These are phyloP conservation scores for Drosophila sordidapex DNA, from an alignment of 2,888 invertebrate species.

Conservation along the genomic window DNA sequence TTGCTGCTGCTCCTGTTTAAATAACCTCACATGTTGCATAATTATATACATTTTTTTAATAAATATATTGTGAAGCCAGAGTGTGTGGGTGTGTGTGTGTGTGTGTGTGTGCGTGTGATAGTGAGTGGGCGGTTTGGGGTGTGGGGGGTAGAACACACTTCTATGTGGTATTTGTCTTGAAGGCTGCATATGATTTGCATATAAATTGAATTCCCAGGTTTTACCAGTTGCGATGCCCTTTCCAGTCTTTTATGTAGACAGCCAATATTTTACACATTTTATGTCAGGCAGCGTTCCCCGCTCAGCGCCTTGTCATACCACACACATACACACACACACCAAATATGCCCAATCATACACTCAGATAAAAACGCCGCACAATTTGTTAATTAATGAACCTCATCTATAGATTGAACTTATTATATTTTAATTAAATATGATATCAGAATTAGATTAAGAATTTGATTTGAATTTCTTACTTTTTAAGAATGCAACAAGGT, in stretches of 20 bases:
- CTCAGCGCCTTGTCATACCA: conserved; percentile 35
- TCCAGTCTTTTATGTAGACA: conserved; percentile 42
- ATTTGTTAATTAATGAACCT: neutral
- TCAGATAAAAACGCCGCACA: neutral
- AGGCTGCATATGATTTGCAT: conserved; percentile 78
- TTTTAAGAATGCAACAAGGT: neutral
- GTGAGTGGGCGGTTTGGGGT: neutral
- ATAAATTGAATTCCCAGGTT: conserved; percentile 76
- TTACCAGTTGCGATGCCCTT: conserved; percentile 25
- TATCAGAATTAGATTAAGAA: neutral
- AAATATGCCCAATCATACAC: conserved; percentile 9
- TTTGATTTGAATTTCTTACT: neutral
- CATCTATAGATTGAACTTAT: neutral
- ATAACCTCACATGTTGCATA: conserved; percentile 55
- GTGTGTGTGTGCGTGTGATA: neutral
- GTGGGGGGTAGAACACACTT: neutral
- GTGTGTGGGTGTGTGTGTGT: conserved; percentile 3
- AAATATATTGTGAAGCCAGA: conserved; percentile 67
- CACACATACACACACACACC: conserved; percentile 3
- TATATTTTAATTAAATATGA: neutral
- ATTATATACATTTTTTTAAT: conserved; percentile 66
- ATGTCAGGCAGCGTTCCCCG: conserved; percentile 37
- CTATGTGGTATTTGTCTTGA: conserved; percentile 65
- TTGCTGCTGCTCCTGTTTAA: neutral
- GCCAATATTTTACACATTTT: conserved; percentile 78